phyloP scores from a whole-genome alignment of 2,113 vertebrate species.

The Dipodomys ordii region DNA sequence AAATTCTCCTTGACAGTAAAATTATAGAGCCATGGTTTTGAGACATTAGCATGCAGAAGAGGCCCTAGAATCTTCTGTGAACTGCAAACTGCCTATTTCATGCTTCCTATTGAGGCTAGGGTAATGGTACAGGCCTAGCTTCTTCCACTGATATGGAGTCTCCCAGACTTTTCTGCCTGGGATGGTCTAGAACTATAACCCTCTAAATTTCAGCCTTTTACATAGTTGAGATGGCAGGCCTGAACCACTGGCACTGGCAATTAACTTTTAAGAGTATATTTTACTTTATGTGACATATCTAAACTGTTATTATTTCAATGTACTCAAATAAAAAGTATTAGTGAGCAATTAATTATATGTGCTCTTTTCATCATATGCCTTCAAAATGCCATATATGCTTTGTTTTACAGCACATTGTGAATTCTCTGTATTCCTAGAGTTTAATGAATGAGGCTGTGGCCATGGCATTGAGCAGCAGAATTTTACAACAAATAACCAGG shows the following conservation, averaged over 20 bases:
- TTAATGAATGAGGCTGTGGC: too few relatives aligned
- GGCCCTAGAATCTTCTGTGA: background rate
- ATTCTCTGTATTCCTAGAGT: background rate
- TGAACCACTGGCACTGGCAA: background rate
- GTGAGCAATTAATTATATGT: background rate
- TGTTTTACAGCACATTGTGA: background rate
- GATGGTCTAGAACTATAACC: too few relatives aligned
- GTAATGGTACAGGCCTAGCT: too few relatives aligned
- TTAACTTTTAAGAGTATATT: background rate
- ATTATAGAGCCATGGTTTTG: background rate
- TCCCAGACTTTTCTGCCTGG: too few relatives aligned
- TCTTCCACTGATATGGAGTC: too few relatives aligned
- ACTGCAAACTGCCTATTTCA: too few relatives aligned
- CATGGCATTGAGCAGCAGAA: background rate
- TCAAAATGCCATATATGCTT: background rate
- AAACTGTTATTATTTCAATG: background rate
- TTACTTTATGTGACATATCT: background rate
- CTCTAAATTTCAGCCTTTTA: too few relatives aligned
- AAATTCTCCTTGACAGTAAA: background rate
- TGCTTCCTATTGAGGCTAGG: too few relatives aligned
- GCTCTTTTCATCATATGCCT: background rate
- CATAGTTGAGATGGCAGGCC: too few relatives aligned
- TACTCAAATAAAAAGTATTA: background rate
- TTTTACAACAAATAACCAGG: background rate
- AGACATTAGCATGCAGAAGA: background rate